phyloP scores from a whole-genome alignment of 2,888 invertebrate genomes.

The Drosophila macrospina region DNA sequence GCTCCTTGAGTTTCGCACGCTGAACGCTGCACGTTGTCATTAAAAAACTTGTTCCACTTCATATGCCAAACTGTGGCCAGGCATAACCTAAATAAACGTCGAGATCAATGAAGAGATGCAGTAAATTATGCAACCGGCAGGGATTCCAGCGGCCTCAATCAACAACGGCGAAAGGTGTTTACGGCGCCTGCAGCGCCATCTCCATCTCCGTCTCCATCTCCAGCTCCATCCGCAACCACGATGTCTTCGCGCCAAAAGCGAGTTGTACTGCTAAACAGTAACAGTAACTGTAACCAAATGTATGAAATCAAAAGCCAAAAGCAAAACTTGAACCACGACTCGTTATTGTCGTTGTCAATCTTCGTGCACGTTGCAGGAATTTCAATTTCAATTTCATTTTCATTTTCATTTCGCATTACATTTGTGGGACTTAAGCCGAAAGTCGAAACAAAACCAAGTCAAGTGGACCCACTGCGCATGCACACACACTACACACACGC shows the following conservation, averaged over 20 bases:
- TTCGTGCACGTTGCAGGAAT: slow-evolving; percentile 70
- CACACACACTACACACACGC: too few relatives aligned
- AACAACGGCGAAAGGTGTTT: slow-evolving; percentile 69
- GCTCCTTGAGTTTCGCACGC: slow-evolving; percentile 3
- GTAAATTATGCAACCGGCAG: slow-evolving; percentile 75
- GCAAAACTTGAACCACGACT: slow-evolving; percentile 31
- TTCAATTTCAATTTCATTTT: slow-evolving; percentile 68
- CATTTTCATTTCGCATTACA: slow-evolving; percentile 35
- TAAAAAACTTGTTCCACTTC: slow-evolving; percentile 48
- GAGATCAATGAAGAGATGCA: slow-evolving; percentile 70
- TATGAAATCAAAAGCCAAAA: slow-evolving; percentile 25
- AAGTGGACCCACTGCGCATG: slow-evolving; percentile 54
- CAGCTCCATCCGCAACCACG: slow-evolving; percentile 25
- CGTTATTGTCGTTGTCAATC: slow-evolving; percentile 48
- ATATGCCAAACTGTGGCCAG: slow-evolving; percentile 22
- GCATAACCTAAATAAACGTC: slow-evolving; percentile 73
- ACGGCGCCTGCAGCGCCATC: slow-evolving; percentile 46
- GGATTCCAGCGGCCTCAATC: slow-evolving; percentile 29
- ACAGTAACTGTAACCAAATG: slow-evolving; percentile 28
- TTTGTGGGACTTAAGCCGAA: slow-evolving; percentile 12
- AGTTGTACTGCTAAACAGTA: slow-evolving; percentile 2
- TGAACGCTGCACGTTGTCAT: slow-evolving; percentile 22
- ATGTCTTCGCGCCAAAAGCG: slow-evolving; percentile 54
- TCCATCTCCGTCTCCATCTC: slow-evolving; percentile 47
- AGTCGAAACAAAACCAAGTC: slow-evolving; percentile 58